Conservation (phyloP, 2,113 vertebrate genomes). For the Parus major region DNA sequence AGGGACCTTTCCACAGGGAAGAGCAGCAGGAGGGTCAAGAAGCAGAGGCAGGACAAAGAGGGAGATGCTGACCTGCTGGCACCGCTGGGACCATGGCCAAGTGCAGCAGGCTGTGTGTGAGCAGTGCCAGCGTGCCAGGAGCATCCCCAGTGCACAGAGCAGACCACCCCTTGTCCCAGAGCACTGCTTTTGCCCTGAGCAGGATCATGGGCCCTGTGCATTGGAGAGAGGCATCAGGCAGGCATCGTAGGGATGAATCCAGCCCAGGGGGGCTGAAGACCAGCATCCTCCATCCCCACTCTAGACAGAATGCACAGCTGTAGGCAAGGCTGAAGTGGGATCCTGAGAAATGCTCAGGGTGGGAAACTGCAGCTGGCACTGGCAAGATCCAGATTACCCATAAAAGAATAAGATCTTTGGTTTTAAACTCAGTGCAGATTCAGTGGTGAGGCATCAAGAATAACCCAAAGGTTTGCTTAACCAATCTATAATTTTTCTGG, state of each 20-base stretch:
- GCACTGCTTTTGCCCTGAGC: background rate
- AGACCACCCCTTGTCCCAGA: background rate
- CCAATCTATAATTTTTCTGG: background rate
- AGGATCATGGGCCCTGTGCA: background rate
- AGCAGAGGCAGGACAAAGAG: background rate
- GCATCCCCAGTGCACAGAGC: background rate
- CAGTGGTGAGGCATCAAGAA: background rate
- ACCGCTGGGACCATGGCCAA: background rate
- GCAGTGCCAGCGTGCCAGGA: background rate
- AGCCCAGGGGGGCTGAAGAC: background rate
- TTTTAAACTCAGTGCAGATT: background rate
- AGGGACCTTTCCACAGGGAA: background rate
- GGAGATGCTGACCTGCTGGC: background rate
- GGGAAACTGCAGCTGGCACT: background rate
- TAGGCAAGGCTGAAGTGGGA: background rate
- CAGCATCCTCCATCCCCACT: background rate
- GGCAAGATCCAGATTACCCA: background rate
- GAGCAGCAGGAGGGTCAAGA: background rate
- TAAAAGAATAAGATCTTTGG: background rate
- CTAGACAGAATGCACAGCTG: accelerated
- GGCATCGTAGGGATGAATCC: background rate
- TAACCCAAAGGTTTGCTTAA: background rate
- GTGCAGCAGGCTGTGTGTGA: background rate
- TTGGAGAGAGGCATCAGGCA: background rate
- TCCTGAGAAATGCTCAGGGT: background rate